Base-by-base conservation (phyloP, 2,888 invertebrate genomes). In the Dendrolimus pini region DNA sequence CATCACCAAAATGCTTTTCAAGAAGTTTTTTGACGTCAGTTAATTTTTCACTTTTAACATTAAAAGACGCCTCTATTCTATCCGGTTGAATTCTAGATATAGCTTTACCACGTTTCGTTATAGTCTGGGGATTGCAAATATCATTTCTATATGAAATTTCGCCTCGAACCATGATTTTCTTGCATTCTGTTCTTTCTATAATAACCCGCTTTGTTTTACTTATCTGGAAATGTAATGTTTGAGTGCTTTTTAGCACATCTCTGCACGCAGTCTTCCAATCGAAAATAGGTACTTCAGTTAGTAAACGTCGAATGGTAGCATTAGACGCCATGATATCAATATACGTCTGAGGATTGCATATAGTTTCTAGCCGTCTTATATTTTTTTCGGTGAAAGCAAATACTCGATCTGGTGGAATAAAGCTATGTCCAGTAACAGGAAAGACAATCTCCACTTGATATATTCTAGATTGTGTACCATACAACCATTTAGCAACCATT, bases 381-480 rank as follows among this genome's bases (percentile, higher is more conserved):
- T 42, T 42, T 42, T 42, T 65, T 64, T 66, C 64, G 9, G 54
- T 59, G n/a, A 62, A 14, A 18, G 62, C 68, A 61, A 68, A 66
- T 41, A 68, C 68, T 47, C 65, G 56, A 54, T 68, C 65, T 10
- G 64, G 62, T 53, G 65, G 67, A 52, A 69, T 64, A 53, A 62
- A 70, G 41, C 58, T 59, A 58, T 68, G 67, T 8, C 66, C 67
- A 30, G 64, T 61, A n/a, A 66, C 63, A 54, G 67, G 70, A 65
- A 63, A 70, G 53, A 69, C 54, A 9, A 69, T 52, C 55, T 65
- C 61, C 54, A 65, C 56, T 57, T 59, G 42, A 55, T 54, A 41
- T 47, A 62, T 59, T 57, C 61, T 58, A 53, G 54, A 52, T 58
- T 56, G 56, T 54, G 59, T 54, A 42, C 63, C 62, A 52, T 58